A percentile compares a stretch with the other conserved stretches of the same genome.
Conservation (phyloP, 2,797 vertebrate genomes). For the Darevskia mixta region DNA sequence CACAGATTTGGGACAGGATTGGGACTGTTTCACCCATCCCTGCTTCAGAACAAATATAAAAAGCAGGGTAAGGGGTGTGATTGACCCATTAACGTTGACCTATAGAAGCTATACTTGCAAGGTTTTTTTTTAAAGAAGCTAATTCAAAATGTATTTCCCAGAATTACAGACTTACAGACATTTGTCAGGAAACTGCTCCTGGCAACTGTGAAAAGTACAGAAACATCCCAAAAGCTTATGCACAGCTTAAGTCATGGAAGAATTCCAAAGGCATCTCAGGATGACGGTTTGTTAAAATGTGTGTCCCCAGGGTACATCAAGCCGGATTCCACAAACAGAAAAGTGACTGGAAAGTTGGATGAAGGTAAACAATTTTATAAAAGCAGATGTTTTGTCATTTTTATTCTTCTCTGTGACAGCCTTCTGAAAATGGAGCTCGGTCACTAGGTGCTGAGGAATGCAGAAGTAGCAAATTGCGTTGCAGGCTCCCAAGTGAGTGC, state of each 20-base stretch:
- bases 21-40: too few species aligned
- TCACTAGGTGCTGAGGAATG: constrained; percentile 24
- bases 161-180: constrained; percentile 36
- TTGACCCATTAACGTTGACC: constrained; percentile 7
- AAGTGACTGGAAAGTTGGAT: constrained; percentile 45
- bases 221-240: constrained; percentile 32
- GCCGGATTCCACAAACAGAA: constrained; percentile 31
- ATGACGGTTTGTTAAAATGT: constrained; percentile 14
- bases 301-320: constrained; percentile 24
- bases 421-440: constrained; percentile 35
- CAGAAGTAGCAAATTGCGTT: constrained; percentile 25
- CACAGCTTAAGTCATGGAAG: constrained; percentile 5
- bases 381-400: constrained; percentile 60
- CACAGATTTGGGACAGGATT: too few species aligned
- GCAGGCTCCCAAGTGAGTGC: constrained; percentile 27
- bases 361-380: constrained; percentile 44
- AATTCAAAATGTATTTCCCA: constrained; percentile 33
- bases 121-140: constrained; percentile 6
- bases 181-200: not conserved
- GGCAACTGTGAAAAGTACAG: constrained; percentile 3
- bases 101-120: not conserved
- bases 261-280: constrained; percentile 40
- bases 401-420: not conserved
- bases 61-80: not conserved
- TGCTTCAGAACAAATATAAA: not conserved